Evolutionary conservation across 37 sponge, comb jelly and placozoan species (phyloP), one percentile per base, ranked within the genome.

Genomic region (Petrosia ficiformis): DNA sequence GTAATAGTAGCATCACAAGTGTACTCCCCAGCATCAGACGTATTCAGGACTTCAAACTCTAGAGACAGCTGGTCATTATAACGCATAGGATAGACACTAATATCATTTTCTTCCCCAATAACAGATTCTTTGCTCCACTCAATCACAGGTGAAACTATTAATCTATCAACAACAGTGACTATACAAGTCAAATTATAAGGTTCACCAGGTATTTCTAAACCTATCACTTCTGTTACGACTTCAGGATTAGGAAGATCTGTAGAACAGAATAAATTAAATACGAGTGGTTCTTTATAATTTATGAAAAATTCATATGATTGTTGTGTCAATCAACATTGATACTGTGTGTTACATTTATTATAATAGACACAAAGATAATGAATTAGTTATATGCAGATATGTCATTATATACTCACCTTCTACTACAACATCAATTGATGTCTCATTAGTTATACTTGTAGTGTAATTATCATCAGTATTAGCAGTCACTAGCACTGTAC

Each of bases 21-120:
- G 26, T 61, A 61, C 63, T n/a, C 28, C 6, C 63, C 63, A 61
- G 63, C 63, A 61, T 61, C 63, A 61, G 63, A 61, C 11, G 63
- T 61, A 61, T 61, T 61, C 28, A 61, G 22, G n/a, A 29, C 11
- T 6, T 8, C 25, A 22, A 61, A 61, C 6, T 5, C 6, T 5
- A 61, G 26, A 61, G 6, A 26, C 5, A 61, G 28, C 11, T 24
- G 6, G 26, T 8, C n/a, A n/a, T 61, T 61, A n/a, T 6, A 26
- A 11, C 14, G 22, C 14, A 61, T 29, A n/a, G 63, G 28, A 26
- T 8, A 5, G 5, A 61, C 63, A 61, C 63, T 61, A 61, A 22
- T 61, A n/a, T 6, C 28, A n/a, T 61, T 61, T 5, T 61, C 54
- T 19, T 48, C 16, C 14, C 16, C 10, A 48, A 10, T 61, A 61